Base-by-base conservation (phyloP, 2,888 invertebrate genomes). In the Minunthozetes semirufus region DNA sequence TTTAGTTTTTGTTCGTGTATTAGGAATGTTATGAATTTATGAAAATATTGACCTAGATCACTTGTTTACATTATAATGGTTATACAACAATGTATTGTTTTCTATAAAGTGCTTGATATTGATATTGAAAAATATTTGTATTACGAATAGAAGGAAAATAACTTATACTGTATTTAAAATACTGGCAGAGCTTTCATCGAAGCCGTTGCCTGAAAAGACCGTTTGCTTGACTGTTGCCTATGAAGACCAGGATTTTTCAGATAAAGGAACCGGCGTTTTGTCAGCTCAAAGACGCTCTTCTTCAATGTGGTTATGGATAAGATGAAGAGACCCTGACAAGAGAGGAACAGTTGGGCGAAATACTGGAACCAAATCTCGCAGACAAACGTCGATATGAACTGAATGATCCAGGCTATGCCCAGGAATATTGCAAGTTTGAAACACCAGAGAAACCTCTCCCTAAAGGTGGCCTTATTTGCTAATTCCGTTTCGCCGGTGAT, bases 351-450 rank as follows among this genome's bases (percentile, higher is more conserved):
- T 66, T 66, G 66, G n/a, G 66, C 66, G 38, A 66, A 66, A 25
- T 66, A 66, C n/a, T 66, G 66, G 27, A 66, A 66, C 66, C 66
- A 66, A 6, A 66, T 66, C n/a, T 66, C 66, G 19, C 66, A 66
- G 19, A 66, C 19, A 38, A 66, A 66, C 9, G 9, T 66, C 17
- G 66, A 66, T 38, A 66, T 66, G 33, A 66, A 66, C 5, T n/a
- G 2, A 19, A 66, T 66, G 11, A 66, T 38, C 66, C 66, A 66
- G n/a, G 66, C 66, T 6, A 66, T 66, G 66, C 66, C 66, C 6
- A 66, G 11, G 11, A 66, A 66, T 17, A 66, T 66, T 1, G 66
- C 33, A 6, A 66, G 17, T 17, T 66, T 66, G 19, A 38, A 66
- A 4, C 38, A 66, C 66, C 66, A 66, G 13, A 66, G 19, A 17